These are phyloP conservation scores for Zonotrichia leucophrys DNA, from an alignment of 2,113 vertebrate genomes.

Conservation along the genomic window DNA sequence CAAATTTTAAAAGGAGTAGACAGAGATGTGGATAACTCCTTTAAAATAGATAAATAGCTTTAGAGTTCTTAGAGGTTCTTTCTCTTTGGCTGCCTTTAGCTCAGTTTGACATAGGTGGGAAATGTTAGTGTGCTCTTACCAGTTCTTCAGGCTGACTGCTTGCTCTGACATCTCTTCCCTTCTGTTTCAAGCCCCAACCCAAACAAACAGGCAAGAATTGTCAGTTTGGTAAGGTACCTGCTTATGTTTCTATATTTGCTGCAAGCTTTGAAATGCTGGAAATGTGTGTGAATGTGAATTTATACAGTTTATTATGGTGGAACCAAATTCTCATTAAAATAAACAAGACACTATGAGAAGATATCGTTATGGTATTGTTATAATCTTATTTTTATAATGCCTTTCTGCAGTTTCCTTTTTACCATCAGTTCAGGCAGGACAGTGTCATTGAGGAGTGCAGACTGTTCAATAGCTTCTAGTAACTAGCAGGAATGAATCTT, in stretches of 20 bases:
- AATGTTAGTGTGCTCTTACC: background rate
- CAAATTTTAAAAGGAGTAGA: background rate
- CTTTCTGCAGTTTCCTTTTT: background rate
- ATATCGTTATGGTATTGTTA: background rate
- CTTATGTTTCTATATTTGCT: background rate
- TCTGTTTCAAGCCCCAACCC: rapidly evolving
- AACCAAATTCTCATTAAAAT: background rate
- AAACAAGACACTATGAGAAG: background rate
- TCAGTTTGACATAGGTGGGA: background rate
- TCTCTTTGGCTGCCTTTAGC: background rate
- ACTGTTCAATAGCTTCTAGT: background rate
- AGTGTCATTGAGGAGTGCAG: background rate
- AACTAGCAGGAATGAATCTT: background rate
- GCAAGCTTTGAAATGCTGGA: background rate
- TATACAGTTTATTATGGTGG: background rate
- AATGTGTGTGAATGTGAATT: background rate
- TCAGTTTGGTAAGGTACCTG: background rate
- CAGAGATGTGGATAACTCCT: background rate
- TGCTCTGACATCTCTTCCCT: background rate
- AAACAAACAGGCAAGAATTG: background rate
- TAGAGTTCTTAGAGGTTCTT: background rate
- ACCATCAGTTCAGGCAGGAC: background rate
- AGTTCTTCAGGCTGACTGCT: background rate
- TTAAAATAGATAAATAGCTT: background rate
- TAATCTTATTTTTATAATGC: background rate